phyloP scores from a whole-genome alignment of 2,797 vertebrate species.

The Enteromius radiatus region DNA sequence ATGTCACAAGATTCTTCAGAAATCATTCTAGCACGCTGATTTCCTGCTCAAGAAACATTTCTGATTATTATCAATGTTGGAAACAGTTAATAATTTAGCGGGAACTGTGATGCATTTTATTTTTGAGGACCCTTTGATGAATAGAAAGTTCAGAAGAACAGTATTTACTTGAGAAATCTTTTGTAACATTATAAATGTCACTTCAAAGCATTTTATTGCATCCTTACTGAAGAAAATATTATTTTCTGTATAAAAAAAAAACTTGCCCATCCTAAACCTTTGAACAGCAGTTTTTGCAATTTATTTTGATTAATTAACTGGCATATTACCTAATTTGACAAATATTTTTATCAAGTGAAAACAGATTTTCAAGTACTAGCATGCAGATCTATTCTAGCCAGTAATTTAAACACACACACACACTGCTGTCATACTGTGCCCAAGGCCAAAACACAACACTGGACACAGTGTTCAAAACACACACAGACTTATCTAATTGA shows the following conservation, averaged over 20 bases:
- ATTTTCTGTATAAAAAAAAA: neutral
- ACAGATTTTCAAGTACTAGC: neutral
- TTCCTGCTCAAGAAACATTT: neutral
- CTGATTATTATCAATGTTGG: neutral
- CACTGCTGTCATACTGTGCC: neutral
- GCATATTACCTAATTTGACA: neutral
- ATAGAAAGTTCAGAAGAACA: neutral
- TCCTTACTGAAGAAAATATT: neutral
- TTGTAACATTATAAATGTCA: neutral
- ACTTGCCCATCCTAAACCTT: neutral
- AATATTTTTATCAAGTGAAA: neutral
- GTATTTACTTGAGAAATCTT: neutral
- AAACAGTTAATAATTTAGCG: neutral
- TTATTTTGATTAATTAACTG: neutral
- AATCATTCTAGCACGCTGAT: neutral
- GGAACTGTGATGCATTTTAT: neutral
- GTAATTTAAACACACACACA: neutral
- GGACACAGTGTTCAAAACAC: conserved; percentile 9
- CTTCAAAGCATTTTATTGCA: neutral
- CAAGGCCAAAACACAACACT: conserved; percentile 25
- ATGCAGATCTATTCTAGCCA: neutral
- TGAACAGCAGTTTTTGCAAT: neutral
- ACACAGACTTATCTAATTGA: neutral
- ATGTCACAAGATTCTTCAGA: neutral
- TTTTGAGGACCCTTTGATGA: neutral